Base-by-base conservation (phyloP, 2,888 invertebrate genomes). In the Bimastos eiseni region DNA sequence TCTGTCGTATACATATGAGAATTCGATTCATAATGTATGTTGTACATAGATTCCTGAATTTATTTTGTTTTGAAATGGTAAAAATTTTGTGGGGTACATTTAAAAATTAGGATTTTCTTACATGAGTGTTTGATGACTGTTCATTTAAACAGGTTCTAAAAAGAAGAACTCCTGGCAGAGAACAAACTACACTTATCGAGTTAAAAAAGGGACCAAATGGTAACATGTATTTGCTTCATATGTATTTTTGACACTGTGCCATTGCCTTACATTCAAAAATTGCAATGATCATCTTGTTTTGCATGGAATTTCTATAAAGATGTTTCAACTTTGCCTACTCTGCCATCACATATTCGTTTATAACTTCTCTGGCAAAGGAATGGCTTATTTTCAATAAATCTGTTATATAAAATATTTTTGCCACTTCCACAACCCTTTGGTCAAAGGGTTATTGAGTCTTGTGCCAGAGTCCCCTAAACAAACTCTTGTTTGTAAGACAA, bases 171-270 rank as follows among this genome's bases (percentile, higher is more conserved):
- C 1, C n/a, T n/a, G 70, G 30, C 70, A 70, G n/a, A 86, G 86
- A 86, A 15, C 36, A 24, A 86, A 86, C 36, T 0, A 15, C 37
- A 1, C 34, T 86, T 19, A 37, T 86, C 4, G 86, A 86, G 37
- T 37, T 86, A 37, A 86, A 8, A 86, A 86, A 86, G 17, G 86
- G 86, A 34, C 36, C 86, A 36, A 86, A 86, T 86, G 86, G 86
- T 86, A 86, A 34, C 41, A 41, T 41, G 41, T 19, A 49, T 49
- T 49, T 19, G 4, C 4, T 49, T 49, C 11, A 49, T 70, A n/a
- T 70, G 30, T 70, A 70, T 5, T 70, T 15, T 70, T n/a, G n/a
- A 8, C 13, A 70, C n/a, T 8, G n/a, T 8, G n/a, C n/a, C n/a
- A n/a, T 8, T n/a, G n/a, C 11, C 70, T 70, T n/a, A n/a, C n/a